phyloP scores from a whole-genome alignment of 2,797 vertebrate genomes.

The Acropternis orthonyx region DNA sequence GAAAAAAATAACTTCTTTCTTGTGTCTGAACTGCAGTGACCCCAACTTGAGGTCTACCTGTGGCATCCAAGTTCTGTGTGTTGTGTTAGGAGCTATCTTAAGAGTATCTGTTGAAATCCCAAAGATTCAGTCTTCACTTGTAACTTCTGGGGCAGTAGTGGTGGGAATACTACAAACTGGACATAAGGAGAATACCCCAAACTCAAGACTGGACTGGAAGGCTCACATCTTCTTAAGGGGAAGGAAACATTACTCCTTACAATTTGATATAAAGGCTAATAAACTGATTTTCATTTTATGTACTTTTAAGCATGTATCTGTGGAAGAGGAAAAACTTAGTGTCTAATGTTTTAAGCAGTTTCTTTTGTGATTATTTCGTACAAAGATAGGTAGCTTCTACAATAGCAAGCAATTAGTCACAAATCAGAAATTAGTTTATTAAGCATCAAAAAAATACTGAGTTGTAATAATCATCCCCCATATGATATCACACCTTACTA shows the following conservation, averaged over 20 bases:
- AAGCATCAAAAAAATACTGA: neutral
- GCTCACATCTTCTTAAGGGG: neutral
- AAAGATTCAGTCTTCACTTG: neutral
- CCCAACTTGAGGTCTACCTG: neutral
- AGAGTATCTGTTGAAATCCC: neutral
- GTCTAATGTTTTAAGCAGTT: neutral
- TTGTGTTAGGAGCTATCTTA: neutral
- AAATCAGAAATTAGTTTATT: neutral
- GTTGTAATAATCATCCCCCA: neutral
- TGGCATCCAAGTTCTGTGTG: neutral
- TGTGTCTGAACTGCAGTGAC: neutral
- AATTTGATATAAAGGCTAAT: neutral
- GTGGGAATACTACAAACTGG: neutral
- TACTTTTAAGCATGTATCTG: neutral
- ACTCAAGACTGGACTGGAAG: neutral
- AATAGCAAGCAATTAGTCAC: neutral
- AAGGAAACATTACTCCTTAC: neutral
- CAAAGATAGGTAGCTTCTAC: neutral
- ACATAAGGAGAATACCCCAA: neutral
- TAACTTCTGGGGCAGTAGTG: neutral
- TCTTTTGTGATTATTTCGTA: neutral
- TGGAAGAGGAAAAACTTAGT: neutral
- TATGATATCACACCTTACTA: neutral
- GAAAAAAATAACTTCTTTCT: neutral
- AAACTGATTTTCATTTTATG: neutral